Base-by-base conservation (phyloP, 2,113 vertebrate species). In the Gnathonemus echidnorhynchus region DNA sequence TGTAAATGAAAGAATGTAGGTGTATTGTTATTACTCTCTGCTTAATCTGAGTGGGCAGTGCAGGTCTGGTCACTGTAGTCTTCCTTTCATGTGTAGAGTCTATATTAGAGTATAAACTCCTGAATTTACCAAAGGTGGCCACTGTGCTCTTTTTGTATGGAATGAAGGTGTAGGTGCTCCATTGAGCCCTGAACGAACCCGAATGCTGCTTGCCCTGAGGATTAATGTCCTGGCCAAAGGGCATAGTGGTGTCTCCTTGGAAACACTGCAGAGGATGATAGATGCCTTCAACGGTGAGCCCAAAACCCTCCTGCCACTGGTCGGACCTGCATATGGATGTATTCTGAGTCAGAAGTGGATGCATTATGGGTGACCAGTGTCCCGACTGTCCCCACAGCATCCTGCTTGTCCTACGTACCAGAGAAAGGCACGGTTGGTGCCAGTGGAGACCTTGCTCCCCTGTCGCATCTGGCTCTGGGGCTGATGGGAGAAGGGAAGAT, bases 151-250 rank as follows among this genome's bases (percentile, higher is more conserved):
- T 46, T 89, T 49, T 5, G 94, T 4, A 19, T 74, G 87, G n/a
- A 90, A 17, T 94, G 66, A 92, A 99, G 99, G 98, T 93, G 95
- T 99, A 92, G 99, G 99, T 77, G 98, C 98, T 87, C 99, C 99
- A 0, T 91, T 99, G 80, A 98, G 94, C 80, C 98, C 98, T 27
- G 97, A 98, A 90, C 97, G 98, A 88, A 97, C 98, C 42, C 97
- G 98, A 90, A 99, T 99, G 98, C 95, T 99, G 83, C 94, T 99
- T 89, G 98, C 98, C 0, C 95, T 99, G 91, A 97, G 99, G 93
- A 98, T 99, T 94, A 99, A 99, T 84, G 97, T 99, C 90, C 95
- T 99, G 92, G 98, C 98, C 88, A 99, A 99, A 96, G 99, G 99
- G 46, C 93, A 99, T 95, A 99, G 99, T 45, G 99, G 99, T 48